A percentile compares a stretch with the other conserved stretches of the same genome.
phyloP scores from a whole-genome alignment of 2,888 invertebrate species.

The Eugnorisma glareosa region DNA sequence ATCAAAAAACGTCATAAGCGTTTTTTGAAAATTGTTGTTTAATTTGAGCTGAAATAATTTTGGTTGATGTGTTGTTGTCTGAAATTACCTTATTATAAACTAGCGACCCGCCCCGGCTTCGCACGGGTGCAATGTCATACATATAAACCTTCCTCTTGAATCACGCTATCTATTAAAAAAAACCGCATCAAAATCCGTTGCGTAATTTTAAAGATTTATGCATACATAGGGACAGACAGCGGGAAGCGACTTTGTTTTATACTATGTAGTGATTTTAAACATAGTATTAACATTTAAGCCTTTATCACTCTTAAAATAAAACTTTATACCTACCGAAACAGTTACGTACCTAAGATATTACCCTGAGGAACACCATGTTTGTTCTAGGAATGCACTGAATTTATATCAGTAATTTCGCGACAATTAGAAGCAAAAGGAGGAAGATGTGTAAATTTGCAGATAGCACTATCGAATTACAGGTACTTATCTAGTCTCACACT shows the following conservation, averaged over 20 bases:
- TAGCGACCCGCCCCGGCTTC: too few relatives aligned
- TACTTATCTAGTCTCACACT: neutral
- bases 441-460: neutral
- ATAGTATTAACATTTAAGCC: neutral
- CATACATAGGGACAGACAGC: too few relatives aligned
- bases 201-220: too few relatives aligned
- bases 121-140: too few relatives aligned
- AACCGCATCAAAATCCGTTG: too few relatives aligned
- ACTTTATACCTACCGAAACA: neutral
- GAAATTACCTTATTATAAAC: neutral
- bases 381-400: neutral
- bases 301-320: neutral
- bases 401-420: neutral
- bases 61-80: neutral
- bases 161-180: too few relatives aligned
- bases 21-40: neutral
- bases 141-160: too few relatives aligned
- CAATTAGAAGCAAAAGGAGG: neutral
- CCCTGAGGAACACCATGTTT: slow-evolving; percentile 6
- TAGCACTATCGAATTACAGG: neutral
- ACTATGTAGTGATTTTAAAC: too few relatives aligned
- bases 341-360: slow-evolving; percentile 12
- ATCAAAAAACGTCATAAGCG: neutral
- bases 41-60: neutral
- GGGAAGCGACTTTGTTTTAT: too few relatives aligned